phyloP scores from a whole-genome alignment of 1,140 invertebrate species.

The Drosophila hydei region DNA sequence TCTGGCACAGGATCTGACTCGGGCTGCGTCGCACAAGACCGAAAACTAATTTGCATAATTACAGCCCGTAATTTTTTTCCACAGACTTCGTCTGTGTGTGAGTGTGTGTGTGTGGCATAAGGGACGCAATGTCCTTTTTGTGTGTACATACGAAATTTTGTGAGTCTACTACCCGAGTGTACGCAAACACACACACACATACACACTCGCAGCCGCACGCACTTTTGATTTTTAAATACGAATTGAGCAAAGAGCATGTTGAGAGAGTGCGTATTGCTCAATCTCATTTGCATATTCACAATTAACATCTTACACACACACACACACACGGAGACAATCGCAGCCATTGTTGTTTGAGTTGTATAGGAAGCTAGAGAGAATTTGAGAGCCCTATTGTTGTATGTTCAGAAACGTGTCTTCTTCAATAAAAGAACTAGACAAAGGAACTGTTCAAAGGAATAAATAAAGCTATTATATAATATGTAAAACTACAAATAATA shows the following conservation, averaged over 20 bases:
- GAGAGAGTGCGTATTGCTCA: constrained; percentile 26
- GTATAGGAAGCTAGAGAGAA: constrained; percentile 16
- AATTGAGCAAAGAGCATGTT: constrained; percentile 34
- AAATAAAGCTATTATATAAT: neutral
- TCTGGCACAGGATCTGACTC: constrained; percentile 42
- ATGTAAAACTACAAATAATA: neutral
- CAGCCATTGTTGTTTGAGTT: constrained; percentile 13
- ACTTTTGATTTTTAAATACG: constrained; percentile 57
- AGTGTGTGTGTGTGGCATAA: constrained; percentile 46
- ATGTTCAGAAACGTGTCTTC: constrained; percentile 25
- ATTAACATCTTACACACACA: constrained; percentile 18
- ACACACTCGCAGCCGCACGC: constrained; percentile 38
- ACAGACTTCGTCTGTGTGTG: constrained; percentile 20
- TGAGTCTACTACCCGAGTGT: constrained; percentile 39
- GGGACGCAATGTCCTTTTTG: constrained; percentile 76
- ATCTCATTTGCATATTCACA: constrained; percentile 49
- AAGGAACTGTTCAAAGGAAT: neutral
- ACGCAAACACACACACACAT: constrained; percentile 46
- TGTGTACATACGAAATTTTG: constrained; percentile 39
- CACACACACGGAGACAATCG: constrained; percentile 2
- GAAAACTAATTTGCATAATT: constrained; percentile 80
- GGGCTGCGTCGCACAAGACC: constrained; percentile 47
- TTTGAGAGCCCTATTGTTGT: constrained; percentile 14
- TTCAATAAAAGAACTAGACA: constrained; percentile 14
- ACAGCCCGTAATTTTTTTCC: constrained; percentile 75